Base-by-base conservation (phyloP, 2,797 vertebrate species). In the Petrocephalus sullivani region DNA sequence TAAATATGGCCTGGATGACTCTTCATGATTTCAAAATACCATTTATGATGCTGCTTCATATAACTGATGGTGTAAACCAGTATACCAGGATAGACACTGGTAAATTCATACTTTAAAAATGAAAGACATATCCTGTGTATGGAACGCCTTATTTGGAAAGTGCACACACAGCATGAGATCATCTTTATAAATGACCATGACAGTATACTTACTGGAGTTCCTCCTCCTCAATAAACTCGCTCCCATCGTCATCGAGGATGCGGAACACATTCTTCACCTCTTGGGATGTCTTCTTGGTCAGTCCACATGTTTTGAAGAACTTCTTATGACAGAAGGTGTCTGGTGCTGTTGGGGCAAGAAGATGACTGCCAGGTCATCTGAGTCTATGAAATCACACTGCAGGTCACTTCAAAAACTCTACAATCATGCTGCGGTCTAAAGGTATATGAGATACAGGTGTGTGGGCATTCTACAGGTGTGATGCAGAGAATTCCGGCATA, bases 261-360 rank as follows among this genome's bases (percentile, higher is more conserved):
- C 91, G 93, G 87, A 99, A 99, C 86, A 97, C 96, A 8, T 96
- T 96, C 94, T 97, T 98, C 92, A 99, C 93, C 41, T 99, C 97
- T 89, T 95, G 95, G 78, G 95, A 93, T 0, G 95, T 97, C 95
- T 98, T 99, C 95, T 97, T 97, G 92, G 94, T 92, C 89, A 99
- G 96, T 89, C 98, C 98, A 87, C 96, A 98, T 60, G 96, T 89
- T 95, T 97, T 95, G 96, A 99, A 99, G 95, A 99, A 99, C 96
- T 97, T 98, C 95, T 97, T 99, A 91, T 95, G 95, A 91, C 95
- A 96, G 93, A 99, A 99, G 93, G 97, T 97, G 91, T 98, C 97
- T 91, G 97, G 97, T 92, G 96, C 98, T 99, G 92, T 92, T 91
- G 90, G 90, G 90, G 49, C 90, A 88, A 89, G 75, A 88, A 6